Conservation (phyloP, 2,797 vertebrate species). For the Xyrichtys novacula region DNA sequence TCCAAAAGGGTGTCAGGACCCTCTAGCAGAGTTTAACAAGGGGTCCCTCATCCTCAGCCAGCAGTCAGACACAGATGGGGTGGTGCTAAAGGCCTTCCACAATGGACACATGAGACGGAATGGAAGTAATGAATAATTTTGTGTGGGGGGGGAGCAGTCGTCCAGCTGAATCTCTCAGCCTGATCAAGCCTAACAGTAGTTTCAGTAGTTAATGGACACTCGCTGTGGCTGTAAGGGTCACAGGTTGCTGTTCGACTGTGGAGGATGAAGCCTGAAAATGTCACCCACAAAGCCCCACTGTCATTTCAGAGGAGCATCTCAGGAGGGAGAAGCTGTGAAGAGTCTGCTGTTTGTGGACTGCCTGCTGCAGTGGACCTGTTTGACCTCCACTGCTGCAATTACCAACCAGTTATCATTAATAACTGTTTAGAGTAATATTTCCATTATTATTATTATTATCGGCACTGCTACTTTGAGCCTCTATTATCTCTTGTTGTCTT, state of each 20-base stretch:
- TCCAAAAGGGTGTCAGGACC: slow-evolving; percentile 22
- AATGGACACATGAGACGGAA: slow-evolving; percentile 3
- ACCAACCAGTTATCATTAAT: no score
- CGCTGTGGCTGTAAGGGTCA: slow-evolving; percentile 2
- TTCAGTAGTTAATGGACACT: not conserved
- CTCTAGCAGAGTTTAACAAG: slow-evolving; percentile 3
- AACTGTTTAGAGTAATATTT: no score
- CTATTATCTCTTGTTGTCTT: no score
- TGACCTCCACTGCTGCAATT: no score
- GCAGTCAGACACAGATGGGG: slow-evolving; percentile 19
- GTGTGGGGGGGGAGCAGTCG: not conserved
- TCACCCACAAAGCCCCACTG: not conserved
- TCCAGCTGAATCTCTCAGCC: not conserved
- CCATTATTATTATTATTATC: no score
- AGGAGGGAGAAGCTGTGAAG: no score
- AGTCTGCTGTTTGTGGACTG: no score
- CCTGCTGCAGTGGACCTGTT: no score
- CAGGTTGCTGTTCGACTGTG: not conserved
- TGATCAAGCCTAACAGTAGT: not conserved
- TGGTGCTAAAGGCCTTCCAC: slow-evolving; percentile 13
- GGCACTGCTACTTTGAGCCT: no score
- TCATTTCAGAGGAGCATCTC: not conserved
- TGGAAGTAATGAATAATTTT: slow-evolving; percentile 17
- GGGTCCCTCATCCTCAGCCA: not conserved
- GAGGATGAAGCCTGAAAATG: not conserved